Conservation (phyloP, 2,797 vertebrate species). For the Protosalanx chinensis region DNA sequence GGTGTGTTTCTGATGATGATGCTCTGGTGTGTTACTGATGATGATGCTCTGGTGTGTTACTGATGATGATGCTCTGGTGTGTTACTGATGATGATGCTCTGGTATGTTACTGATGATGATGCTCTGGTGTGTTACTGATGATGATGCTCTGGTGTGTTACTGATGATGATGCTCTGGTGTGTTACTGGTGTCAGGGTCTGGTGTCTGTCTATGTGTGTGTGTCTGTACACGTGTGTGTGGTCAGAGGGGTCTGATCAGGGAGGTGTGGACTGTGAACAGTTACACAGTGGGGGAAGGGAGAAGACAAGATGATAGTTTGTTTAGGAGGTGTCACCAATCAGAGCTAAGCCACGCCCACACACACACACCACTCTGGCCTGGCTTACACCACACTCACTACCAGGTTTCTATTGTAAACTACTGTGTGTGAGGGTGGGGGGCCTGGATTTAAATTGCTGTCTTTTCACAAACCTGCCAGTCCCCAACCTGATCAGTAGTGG, state of each 20-base stretch:
- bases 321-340: conserved; percentile 19
- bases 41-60: neutral
- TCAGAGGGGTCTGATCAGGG: neutral
- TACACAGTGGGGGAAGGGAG: neutral
- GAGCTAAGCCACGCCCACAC: neutral
- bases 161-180: too few species aligned
- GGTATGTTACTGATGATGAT: too few species aligned
- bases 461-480: too few species aligned
- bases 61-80: neutral
- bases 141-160: too few species aligned
- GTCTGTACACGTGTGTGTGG: neutral
- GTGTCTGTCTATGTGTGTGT: neutral
- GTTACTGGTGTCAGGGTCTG: too few species aligned
- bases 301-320: conserved; percentile 18
- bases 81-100: too few species aligned
- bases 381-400: too few species aligned
- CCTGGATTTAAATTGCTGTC: too few species aligned
- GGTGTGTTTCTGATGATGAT: neutral
- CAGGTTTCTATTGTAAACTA: too few species aligned
- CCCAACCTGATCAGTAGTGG: neutral
- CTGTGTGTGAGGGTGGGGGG: too few species aligned
- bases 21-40: neutral
- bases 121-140: too few species aligned
- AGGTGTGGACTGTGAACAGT: neutral
- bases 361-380: too few species aligned